Conservation (phyloP, 2,797 vertebrate species). For the Acanthopagrus latus region DNA sequence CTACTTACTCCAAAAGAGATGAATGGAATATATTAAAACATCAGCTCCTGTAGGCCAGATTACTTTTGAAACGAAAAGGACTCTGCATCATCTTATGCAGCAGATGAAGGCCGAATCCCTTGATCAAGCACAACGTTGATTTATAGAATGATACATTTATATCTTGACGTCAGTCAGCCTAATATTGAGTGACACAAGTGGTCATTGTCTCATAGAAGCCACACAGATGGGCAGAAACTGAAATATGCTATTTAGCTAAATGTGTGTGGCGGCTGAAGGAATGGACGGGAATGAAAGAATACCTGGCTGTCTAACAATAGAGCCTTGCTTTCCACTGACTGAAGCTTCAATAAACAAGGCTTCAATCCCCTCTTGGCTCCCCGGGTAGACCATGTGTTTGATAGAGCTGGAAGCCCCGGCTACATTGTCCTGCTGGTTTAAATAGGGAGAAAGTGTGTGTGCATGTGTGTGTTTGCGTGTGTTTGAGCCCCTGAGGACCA, state of each 20-base stretch:
- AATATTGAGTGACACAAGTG: slow-evolving; percentile 1
- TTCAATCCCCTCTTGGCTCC: slow-evolving; percentile 62
- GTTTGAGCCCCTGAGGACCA: slow-evolving; percentile 45
- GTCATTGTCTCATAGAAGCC: slow-evolving; percentile 12
- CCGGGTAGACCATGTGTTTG: slow-evolving; percentile 58
- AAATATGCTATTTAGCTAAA: slow-evolving; percentile 20
- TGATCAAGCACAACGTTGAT: background rate
- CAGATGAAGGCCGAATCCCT: background rate
- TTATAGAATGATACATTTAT: too few species aligned
- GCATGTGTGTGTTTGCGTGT: slow-evolving; percentile 1
- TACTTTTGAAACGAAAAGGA: background rate
- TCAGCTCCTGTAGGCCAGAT: background rate
- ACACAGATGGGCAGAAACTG: slow-evolving; percentile 25
- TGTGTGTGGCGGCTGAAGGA: slow-evolving; percentile 20
- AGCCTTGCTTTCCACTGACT: slow-evolving; percentile 35
- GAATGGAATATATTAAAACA: background rate
- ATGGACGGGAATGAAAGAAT: slow-evolving; percentile 49
- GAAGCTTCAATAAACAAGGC: slow-evolving; percentile 57
- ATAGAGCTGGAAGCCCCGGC: slow-evolving; percentile 61
- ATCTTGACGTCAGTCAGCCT: background rate
- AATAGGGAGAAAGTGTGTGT: slow-evolving; percentile 23
- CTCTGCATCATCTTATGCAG: background rate
- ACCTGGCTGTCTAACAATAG: slow-evolving; percentile 66
- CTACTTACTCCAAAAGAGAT: slow-evolving; percentile 7
- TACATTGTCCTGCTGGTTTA: slow-evolving; percentile 68